phyloP scores from a whole-genome alignment of 35 echinoderm and acorn worm genomes.

The Nesometra sesokonis region DNA sequence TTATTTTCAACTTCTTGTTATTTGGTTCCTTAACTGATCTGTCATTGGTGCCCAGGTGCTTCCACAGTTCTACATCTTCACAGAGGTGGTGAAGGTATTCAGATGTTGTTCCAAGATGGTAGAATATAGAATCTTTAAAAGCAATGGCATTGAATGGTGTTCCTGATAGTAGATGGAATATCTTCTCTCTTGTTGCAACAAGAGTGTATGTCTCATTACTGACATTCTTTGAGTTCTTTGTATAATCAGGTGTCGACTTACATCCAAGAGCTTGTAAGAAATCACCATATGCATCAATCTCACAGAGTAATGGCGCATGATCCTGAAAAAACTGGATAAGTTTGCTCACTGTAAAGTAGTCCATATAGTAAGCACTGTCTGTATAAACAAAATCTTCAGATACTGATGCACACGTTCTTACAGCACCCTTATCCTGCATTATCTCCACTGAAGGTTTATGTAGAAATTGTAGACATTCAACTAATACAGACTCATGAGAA shows the following conservation, averaged over 20 bases:
- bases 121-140: slow-evolving; percentile 70
- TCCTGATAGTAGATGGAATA: slow-evolving; percentile 55
- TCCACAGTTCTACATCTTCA: slow-evolving; percentile 24
- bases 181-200: slow-evolving; percentile 45
- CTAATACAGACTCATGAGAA: slow-evolving; percentile 13
- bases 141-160: slow-evolving; percentile 60
- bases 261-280: slow-evolving; percentile 79
- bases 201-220: slow-evolving; percentile 30
- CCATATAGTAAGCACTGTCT: slow-evolving; percentile 79
- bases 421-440: slow-evolving; percentile 39
- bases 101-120: slow-evolving; percentile 75
- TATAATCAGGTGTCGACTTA: slow-evolving; percentile 42
- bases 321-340: slow-evolving; percentile 42
- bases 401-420: slow-evolving; percentile 4
- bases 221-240: slow-evolving; percentile 61
- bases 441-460: slow-evolving; percentile 53
- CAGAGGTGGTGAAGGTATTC: slow-evolving; percentile 80
- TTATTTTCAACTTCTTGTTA: background rate
- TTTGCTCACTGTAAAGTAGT: slow-evolving; percentile 49
- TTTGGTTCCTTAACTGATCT: slow-evolving; percentile 10
- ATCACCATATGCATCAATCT: slow-evolving; percentile 87
- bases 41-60: slow-evolving; percentile 44
- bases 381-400: slow-evolving; percentile 49
- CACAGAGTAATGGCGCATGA: slow-evolving; percentile 56
- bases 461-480: slow-evolving; percentile 64